Evolutionary conservation across 2,797 vertebrate genomes (phyloP).

Genomic region (Poeciliopsis paucimaculata): DNA sequence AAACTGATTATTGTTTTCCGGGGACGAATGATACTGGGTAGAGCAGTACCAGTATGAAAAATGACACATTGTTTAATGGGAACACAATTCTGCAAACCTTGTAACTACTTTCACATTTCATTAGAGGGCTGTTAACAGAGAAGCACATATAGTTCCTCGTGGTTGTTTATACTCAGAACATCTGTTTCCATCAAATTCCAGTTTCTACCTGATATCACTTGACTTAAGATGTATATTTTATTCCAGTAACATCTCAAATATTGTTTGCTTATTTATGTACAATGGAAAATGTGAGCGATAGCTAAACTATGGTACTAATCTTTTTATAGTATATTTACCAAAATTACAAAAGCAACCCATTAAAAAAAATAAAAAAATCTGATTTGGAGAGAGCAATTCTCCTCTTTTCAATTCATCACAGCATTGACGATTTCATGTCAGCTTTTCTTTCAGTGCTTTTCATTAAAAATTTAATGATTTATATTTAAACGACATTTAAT

Average conservation of each 20-base stretch:
- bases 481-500: constrained; percentile 11
- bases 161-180: background rate
- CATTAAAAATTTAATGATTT: constrained; percentile 20
- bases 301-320: background rate
- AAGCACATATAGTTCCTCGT: background rate
- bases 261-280: background rate
- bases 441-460: constrained; percentile 22
- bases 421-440: background rate
- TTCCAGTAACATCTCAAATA: background rate
- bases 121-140: background rate
- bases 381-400: background rate
- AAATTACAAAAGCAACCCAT: background rate
- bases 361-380: background rate
- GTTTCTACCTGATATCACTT: background rate
- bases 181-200: background rate
- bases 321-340: background rate
- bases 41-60: background rate
- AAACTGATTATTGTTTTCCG: background rate
- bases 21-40: background rate
- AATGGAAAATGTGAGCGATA: background rate
- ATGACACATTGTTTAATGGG: background rate
- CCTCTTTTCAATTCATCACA: background rate
- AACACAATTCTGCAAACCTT: background rate
- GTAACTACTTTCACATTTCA: background rate
- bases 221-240: background rate